phyloP scores from a whole-genome alignment of 2,113 vertebrate species.

The Hemicordylus capensis region DNA sequence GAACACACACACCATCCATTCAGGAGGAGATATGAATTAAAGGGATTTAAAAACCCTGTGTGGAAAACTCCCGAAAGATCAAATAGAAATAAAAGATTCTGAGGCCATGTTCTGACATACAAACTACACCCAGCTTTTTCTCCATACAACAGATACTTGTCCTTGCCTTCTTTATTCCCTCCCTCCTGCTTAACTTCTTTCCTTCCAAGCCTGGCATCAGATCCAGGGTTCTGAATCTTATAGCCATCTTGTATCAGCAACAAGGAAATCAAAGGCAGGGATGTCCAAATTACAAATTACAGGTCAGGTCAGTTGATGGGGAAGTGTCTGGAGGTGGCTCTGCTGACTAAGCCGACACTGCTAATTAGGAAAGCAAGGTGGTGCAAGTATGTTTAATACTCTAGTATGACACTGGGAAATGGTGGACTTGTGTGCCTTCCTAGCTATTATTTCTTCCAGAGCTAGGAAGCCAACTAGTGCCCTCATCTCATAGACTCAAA shows the following conservation, averaged over 20 bases:
- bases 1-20: too few relatives aligned
- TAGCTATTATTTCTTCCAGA: not conserved
- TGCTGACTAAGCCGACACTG: not conserved
- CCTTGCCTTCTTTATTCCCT: not conserved
- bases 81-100: not conserved
- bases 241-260: not conserved
- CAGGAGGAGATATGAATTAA: too few relatives aligned
- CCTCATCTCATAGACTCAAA: not conserved
- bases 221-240: not conserved
- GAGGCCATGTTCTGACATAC: not conserved
- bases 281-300: not conserved
- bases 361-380: conserved; percentile 7
- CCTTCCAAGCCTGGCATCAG: not conserved
- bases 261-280: conserved; percentile 24
- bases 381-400: not conserved
- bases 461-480: not conserved
- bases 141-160: not conserved
- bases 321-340: not conserved
- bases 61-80: too few relatives aligned
- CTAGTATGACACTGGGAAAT: not conserved
- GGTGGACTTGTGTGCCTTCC: not conserved
- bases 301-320: conserved; percentile 13
- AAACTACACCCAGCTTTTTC: not conserved
- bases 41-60: too few relatives aligned
- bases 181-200: not conserved